Base-by-base conservation (phyloP, 1,140 invertebrate species). In the Drosophila hydei region DNA sequence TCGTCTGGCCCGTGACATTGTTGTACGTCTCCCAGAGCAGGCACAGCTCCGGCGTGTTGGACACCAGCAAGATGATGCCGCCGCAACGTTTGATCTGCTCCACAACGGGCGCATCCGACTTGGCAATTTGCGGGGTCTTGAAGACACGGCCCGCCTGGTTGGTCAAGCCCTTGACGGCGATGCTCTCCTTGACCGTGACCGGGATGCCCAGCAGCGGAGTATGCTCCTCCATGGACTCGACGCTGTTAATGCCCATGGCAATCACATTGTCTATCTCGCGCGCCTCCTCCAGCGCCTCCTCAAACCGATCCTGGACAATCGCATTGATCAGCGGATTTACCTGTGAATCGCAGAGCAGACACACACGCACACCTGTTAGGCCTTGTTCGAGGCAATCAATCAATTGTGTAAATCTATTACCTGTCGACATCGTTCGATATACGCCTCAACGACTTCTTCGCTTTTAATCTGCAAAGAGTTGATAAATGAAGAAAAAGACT, bases 41-140 rank as follows among this genome's bases (percentile, higher is more conserved):
- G 74, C 96, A 97, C n/a, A 98, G 92, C 90, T 99, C 97, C 2
- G 97, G 97, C 1, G 97, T 96, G 91, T 98, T 99, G 14, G 97
- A 98, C 0, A 97, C 95, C n/a, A 91, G 67, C 9, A 98, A 90
- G 3, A 96, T 95, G 73, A 99, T 98, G 12, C 95, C 97, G n/a
- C 98, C 97, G 36, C 96, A 95, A 40, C 94, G 91, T 73, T 94
- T 94, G 14, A 96, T 93, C 12, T 93, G 92, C 21, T 91, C 92
- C 0, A 98, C 95, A 8, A 94, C 94, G 3, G 94, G 94, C 0
- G 96, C 96, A 92, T 98, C 96, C 36, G 93, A 91, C 23, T 92
- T 91, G 0, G 96, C 95, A 36, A 93, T 94, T 45, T 93, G 91
- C 8, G 93, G 91, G 11, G 92, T 92, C 40, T 92, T 90, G 33